Percentiles rank a stretch among this genome's conserved stretches.
Evolutionary conservation across 2,113 vertebrate genomes (phyloP).

Genomic region (Ptilorrhoa leucosticta): DNA sequence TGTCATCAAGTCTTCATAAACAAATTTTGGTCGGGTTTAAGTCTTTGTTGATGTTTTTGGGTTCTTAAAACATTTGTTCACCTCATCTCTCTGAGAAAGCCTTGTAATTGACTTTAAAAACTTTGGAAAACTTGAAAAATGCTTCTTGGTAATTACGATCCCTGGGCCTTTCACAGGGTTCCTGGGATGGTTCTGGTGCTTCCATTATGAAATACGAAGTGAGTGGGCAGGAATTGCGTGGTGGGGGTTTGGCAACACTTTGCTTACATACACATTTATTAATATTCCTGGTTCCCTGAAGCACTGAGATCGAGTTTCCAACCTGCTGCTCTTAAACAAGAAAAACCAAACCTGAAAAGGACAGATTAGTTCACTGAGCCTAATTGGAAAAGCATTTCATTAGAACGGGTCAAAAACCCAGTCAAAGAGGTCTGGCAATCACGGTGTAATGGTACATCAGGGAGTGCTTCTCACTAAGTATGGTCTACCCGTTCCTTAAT

Average conservation of each 20-base stretch:
- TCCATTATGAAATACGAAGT: conserved; percentile 60
- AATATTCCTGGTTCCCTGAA: conserved; percentile 54
- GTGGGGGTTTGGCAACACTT: conserved; percentile 31
- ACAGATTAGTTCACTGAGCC: conserved; percentile 56
- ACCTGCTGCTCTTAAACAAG: conserved; percentile 38
- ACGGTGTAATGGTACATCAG: conserved; percentile 40
- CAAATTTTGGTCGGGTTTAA: background rate
- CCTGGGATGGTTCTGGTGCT: conserved; percentile 36
- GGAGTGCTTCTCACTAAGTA: conserved; percentile 64
- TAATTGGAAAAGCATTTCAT: conserved; percentile 70
- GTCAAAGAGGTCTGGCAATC: conserved; percentile 49
- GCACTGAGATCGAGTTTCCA: conserved; percentile 47
- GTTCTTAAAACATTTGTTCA: background rate
- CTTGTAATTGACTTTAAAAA: conserved; percentile 36
- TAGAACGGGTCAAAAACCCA: conserved; percentile 67
- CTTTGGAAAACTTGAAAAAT: conserved; percentile 46
- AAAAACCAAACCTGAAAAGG: conserved; percentile 51
- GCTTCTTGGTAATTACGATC: conserved; percentile 3
- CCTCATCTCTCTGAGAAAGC: background rate
- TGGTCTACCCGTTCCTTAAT: conserved; percentile 50
- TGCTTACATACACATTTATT: conserved; percentile 32
- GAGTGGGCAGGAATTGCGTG: conserved; percentile 29
- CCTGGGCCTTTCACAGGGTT: conserved; percentile 17
- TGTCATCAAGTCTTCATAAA: background rate
- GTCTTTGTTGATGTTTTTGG: background rate